phyloP scores from a whole-genome alignment of 2,797 vertebrate species.

The Sebastes hubbsi region DNA sequence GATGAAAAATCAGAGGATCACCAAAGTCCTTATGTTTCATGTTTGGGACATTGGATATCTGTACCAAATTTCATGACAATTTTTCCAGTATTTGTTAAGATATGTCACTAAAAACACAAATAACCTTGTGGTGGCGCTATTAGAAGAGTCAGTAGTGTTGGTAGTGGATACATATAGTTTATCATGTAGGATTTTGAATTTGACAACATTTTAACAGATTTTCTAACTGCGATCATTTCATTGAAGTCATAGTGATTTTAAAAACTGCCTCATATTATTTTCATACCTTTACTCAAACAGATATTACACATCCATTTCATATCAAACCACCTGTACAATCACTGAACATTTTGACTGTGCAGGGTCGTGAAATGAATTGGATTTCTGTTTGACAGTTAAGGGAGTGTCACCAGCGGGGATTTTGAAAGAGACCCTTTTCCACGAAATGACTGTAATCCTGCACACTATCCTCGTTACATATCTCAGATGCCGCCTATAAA shows the following conservation, averaged over 20 bases:
- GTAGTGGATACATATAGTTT: background rate
- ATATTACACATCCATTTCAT: constrained; percentile 19
- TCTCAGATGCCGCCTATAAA: background rate
- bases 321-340: constrained; percentile 26
- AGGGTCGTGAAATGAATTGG: constrained; percentile 46
- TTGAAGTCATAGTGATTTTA: background rate
- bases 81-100: background rate
- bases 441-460: constrained; percentile 67
- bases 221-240: background rate
- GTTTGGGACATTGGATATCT: background rate
- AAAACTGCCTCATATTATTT: background rate
- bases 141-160: background rate
- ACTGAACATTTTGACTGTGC: constrained; percentile 50
- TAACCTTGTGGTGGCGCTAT: too few relatives aligned
- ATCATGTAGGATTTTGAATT: background rate
- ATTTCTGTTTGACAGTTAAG: constrained; percentile 62
- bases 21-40: too few relatives aligned
- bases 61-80: background rate
- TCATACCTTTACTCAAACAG: background rate
- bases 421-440: constrained; percentile 57
- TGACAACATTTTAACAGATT: background rate
- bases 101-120: background rate
- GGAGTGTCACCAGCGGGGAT: constrained; percentile 63
- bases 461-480: constrained; percentile 19
- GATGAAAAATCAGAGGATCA: too few relatives aligned